Evolutionary conservation across 2,113 vertebrate genomes (phyloP), one percentile per base, ranked within the genome.

Genomic region (Erinaceus europaeus): DNA sequence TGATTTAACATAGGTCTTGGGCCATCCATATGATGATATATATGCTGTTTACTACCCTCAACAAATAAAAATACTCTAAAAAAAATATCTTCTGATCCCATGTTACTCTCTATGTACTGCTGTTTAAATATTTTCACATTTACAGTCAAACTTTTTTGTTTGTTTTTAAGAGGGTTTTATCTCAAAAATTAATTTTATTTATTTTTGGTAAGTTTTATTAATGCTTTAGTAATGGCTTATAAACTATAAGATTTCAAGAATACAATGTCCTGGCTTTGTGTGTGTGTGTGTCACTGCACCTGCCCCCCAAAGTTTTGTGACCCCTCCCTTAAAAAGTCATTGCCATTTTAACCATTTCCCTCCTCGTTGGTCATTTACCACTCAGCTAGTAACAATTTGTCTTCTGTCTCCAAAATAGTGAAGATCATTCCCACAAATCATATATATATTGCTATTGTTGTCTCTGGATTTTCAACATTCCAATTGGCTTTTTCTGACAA

Each of bases 311-410:
- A n/a, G n/a, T n/a, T 53, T 53, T 53, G 14, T 53, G 23, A 7
- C 18, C 52, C 4, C 18, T 53, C 23, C 23, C 27, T 52, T 52
- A 3, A 65, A 84, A 21, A 85, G 4, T 20, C 14, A n/a, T 53
- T 76, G 12, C n/a, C 36, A 42, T 6, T 32, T 81, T 44, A 15
- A n/a, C 69, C 69, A 52, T 44, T 64, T 64, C 32, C 32, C n/a
- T 64, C n/a, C n/a, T 48, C 10, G 15, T 27, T 9, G 42, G 61
- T 25, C 65, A 50, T 53, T 83, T 40, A 40, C 2, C 52, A 40
- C 38, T 90, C 34, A 42, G 15, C n/a, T 57, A 84, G 62, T n/a
- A 76, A 40, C 14, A 55, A n/a, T 83, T 89, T 88, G 50, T 44
- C 38, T 93, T 82, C 73, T 73, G 6, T 72, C 36, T 21, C 25